Base-by-base conservation (phyloP, 2,888 invertebrate species). In the Antheraea yamamai region DNA sequence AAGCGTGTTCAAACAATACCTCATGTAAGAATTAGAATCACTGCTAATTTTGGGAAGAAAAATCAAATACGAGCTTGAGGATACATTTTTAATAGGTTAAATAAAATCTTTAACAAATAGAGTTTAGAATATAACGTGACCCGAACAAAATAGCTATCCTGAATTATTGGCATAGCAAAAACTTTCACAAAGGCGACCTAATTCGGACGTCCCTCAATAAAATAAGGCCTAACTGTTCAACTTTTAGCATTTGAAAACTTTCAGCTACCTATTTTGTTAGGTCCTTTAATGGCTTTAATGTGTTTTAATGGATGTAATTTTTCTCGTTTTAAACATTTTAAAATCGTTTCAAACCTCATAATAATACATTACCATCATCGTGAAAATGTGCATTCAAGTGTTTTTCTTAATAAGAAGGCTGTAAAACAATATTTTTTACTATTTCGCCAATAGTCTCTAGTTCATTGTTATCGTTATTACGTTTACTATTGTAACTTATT, bases 121-220 rank as follows among this genome's bases (percentile, higher is more conserved):
- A 8, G 20, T 39, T 70, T n/a, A 0, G 23, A 70, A 39, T 70
- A 16, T 16, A 16, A 3, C 6, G 64, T 70, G 70, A 70, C 8
- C 39, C 10, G 18, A 20, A 35, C 8, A 70, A 35, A n/a, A 7
- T 39, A 39, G 20, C 39, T n/a, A 35, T 39, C 39, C 70, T 39
- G 39, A 70, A 23, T 39, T 73, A 61, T 73, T 14, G 35, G 35
- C 61, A 55, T 20, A 70, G 14, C 23, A 52, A 72, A 71, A 75
- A 75, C 61, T 75, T 75, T 61, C n/a, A 61, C 74, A 72, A 58
- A 74, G 71, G 71, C 39, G 47, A 39, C 71, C 47, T 72, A 75
- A 75, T 72, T 51, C 74, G 52, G 58, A 61, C 39, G 71, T 47
- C 74, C 74, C 74, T 75, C 74, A 75, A 74, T 75, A 75, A 75